phyloP scores from a whole-genome alignment of 2,888 invertebrate genomes.

The Prosopocoilus inquinatus region DNA sequence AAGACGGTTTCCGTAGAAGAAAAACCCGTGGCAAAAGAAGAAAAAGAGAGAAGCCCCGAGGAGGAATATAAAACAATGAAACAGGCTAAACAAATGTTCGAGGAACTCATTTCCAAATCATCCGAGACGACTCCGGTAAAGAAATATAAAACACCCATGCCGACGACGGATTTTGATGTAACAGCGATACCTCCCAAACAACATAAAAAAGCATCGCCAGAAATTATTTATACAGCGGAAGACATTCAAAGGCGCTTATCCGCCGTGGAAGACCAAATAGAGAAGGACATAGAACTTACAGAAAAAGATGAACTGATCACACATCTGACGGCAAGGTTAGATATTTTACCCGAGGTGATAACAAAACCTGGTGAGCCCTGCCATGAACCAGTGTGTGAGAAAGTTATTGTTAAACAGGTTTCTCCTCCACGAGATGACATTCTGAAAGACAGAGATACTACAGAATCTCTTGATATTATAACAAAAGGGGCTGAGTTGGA shows the following conservation, averaged over 20 bases:
- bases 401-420: slow-evolving; percentile 31
- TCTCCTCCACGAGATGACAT: slow-evolving; percentile 2
- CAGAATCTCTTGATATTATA: too few relatives aligned
- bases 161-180: not conserved
- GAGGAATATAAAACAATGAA: slow-evolving; percentile 40
- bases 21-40: slow-evolving; percentile 25
- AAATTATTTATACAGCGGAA: slow-evolving; percentile 11
- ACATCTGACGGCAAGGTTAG: not conserved
- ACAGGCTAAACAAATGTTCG: slow-evolving; percentile 45
- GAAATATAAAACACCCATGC: slow-evolving; percentile 25
- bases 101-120: slow-evolving; percentile 45
- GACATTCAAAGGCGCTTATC: slow-evolving; percentile 17
- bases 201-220: slow-evolving; percentile 2
- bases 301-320: slow-evolving; percentile 7
- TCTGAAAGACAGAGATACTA: not conserved
- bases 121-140: slow-evolving; percentile 42
- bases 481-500: too few relatives aligned
- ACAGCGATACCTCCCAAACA: slow-evolving; percentile 9
- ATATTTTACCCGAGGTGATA: slow-evolving; percentile 4
- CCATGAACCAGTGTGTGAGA: slow-evolving; percentile 40
- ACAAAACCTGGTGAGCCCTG: slow-evolving; percentile 23
- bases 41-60: slow-evolving; percentile 21
- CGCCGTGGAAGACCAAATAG: slow-evolving; percentile 18
- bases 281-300: not conserved
- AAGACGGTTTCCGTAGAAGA: slow-evolving; percentile 8